Evolutionary conservation across 1,140 invertebrate species (phyloP).

Genomic region (Pseudomyrmex dendroicus): DNA sequence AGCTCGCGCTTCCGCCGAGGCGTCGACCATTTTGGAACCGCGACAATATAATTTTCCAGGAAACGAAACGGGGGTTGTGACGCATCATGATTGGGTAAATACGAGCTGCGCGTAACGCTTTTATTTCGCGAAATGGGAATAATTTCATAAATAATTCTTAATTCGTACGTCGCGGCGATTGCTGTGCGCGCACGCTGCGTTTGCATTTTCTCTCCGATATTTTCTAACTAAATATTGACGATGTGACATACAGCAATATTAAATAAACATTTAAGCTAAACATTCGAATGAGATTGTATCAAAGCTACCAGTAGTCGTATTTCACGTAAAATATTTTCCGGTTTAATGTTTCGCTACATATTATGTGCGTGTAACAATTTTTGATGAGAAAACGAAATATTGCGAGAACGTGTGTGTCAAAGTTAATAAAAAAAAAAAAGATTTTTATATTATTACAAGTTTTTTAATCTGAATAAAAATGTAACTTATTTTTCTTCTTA

Average conservation of each 20-base stretch:
- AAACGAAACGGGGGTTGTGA: slow-evolving; percentile 12
- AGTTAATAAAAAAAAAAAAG: not conserved
- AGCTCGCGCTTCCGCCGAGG: slow-evolving; percentile 58
- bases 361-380: not conserved
- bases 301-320: not conserved
- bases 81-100: slow-evolving; percentile 36
- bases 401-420: not conserved
- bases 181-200: not conserved
- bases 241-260: slow-evolving; percentile 14
- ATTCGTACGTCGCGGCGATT: slow-evolving; percentile 1
- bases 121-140: slow-evolving; percentile 30
- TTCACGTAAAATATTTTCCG: slow-evolving; percentile 19
- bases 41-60: slow-evolving; percentile 46
- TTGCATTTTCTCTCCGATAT: not conserved
- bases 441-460: not conserved
- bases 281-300: slow-evolving; percentile 16
- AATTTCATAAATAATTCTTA: slow-evolving; percentile 57
- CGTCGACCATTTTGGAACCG: slow-evolving; percentile 42
- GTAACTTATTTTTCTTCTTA: not conserved
- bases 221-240: slow-evolving; percentile 38
- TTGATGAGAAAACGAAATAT: not conserved
- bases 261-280: slow-evolving; percentile 42
- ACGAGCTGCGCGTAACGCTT: slow-evolving; percentile 25
- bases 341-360: not conserved
- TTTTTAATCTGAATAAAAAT: not conserved